These are phyloP conservation scores for Hypselothyrea guttata DNA, from an alignment of 2,888 invertebrate species.

Conservation along the genomic window DNA sequence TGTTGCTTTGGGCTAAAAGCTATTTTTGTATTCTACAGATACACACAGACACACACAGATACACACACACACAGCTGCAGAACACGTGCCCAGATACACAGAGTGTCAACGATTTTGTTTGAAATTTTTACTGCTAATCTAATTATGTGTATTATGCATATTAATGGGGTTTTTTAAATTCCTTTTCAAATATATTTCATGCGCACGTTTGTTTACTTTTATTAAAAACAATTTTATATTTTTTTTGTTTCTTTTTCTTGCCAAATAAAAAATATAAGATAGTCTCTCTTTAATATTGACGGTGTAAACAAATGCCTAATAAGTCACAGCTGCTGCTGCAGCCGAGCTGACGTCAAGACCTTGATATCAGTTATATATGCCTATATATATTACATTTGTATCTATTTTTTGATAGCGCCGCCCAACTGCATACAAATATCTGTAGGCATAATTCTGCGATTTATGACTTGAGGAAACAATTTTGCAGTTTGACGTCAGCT, in stretches of 20 bases:
- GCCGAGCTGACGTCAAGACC: conserved; percentile 42
- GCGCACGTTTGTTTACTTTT: conserved; percentile 32
- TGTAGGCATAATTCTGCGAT: too few species aligned
- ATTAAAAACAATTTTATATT: too few species aligned
- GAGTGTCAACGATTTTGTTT: conserved; percentile 25
- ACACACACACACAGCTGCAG: conserved; percentile 5
- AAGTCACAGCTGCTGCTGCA: conserved; percentile 17
- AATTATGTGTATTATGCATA: conserved; percentile 35
- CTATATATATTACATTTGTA: too few species aligned
- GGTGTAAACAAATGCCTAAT: conserved; percentile 22
- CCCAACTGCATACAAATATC: conserved; percentile 8
- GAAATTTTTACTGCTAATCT: conserved; percentile 34
- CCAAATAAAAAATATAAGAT: too few species aligned
- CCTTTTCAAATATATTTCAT: too few species aligned
- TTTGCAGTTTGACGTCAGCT: conserved; percentile 43
- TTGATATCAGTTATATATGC: conserved; percentile 8
- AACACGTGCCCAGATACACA: conserved; percentile 32
- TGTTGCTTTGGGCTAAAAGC: conserved; percentile 46
- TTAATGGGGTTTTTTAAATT: too few species aligned
- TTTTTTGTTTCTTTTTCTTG: too few species aligned
- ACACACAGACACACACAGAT: conserved; percentile 4
- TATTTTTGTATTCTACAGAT: conserved; percentile 55
- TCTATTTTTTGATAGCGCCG: conserved; percentile 11
- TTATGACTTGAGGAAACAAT: conserved; percentile 7
- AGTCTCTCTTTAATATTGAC: too few species aligned